These are phyloP conservation scores for Cassiopea xamachana DNA, from an alignment of 30 jellyfish, hydroid and myxozoan species.

Conservation along the genomic window DNA sequence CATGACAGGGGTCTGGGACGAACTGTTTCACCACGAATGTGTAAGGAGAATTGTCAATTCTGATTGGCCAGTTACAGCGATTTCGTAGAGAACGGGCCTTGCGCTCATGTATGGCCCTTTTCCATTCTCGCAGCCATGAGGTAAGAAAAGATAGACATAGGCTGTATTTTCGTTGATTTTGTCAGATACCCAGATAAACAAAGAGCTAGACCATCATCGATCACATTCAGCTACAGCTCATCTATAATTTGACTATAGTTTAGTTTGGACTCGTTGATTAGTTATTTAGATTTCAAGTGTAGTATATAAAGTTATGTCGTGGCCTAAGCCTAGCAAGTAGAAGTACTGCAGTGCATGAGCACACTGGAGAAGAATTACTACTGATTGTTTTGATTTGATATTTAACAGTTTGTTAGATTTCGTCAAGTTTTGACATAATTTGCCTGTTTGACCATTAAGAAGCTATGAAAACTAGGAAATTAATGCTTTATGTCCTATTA, in stretches of 20 bases:
- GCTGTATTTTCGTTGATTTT: not conserved
- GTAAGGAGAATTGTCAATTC: slow-evolving; percentile 26
- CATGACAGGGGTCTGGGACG: slow-evolving; percentile 52
- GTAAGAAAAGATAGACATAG: slow-evolving; percentile 19
- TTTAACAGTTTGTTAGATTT: too few species aligned
- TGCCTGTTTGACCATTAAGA: too few species aligned
- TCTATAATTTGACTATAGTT: not conserved
- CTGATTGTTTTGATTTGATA: not conserved
- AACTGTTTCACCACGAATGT: slow-evolving; percentile 62
- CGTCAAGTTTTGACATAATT: too few species aligned
- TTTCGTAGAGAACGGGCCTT: slow-evolving; percentile 37
- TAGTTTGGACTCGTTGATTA: not conserved
- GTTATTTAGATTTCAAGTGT: not conserved
- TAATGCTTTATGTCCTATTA: too few species aligned
- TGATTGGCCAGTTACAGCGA: slow-evolving; percentile 55
- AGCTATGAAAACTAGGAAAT: too few species aligned
- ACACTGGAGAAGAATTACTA: too few species aligned
- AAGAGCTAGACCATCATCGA: not conserved
- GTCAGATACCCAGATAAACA: not conserved
- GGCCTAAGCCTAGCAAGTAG: not conserved
- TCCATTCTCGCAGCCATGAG: slow-evolving; percentile 85
- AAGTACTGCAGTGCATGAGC: too few species aligned
- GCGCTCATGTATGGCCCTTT: slow-evolving; percentile 55
- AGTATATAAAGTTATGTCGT: not conserved
- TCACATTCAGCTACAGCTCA: not conserved